Conservation (phyloP, 2,888 invertebrate species). For the Nephrocerus scutellatus region DNA sequence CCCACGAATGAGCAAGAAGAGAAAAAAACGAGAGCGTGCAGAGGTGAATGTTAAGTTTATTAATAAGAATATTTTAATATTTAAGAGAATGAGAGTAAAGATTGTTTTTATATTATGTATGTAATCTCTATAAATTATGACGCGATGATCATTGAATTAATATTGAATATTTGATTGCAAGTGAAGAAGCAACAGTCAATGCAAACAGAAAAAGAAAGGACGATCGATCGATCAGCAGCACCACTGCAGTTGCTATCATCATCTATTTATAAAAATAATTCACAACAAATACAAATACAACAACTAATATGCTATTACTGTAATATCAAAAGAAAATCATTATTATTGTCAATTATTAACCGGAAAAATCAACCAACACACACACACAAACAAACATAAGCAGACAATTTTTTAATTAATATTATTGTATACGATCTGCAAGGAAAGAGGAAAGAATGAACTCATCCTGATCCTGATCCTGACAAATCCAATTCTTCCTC, state of each 20-base stretch:
- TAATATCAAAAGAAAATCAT: constrained; percentile 9
- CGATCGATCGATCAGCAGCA: constrained; percentile 13
- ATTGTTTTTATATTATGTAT: constrained; percentile 42
- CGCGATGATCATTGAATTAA: constrained; percentile 5
- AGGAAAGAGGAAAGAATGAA: constrained; percentile 7
- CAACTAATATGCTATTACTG: too few species aligned
- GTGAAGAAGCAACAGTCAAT: too few species aligned
- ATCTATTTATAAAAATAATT: too few species aligned
- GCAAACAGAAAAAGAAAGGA: constrained; percentile 16
- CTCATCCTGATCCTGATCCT: too few species aligned
- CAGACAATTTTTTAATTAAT: constrained; percentile 10
- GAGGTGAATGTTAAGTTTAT: constrained; percentile 17
- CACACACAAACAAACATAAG: constrained; percentile 1
- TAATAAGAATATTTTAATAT: constrained; percentile 22
- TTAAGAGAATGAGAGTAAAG: constrained; percentile 41
- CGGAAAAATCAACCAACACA: constrained; percentile 10
- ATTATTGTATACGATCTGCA: constrained; percentile 11
- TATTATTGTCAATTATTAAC: constrained; percentile 16
- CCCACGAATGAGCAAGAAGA: constrained; percentile 7
- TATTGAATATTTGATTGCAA: constrained; percentile 4
- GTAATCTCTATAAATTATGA: constrained; percentile 20
- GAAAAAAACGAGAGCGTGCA: constrained; percentile 15
- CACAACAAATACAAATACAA: too few species aligned
- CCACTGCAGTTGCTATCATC: too few species aligned
- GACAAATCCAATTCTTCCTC: too few species aligned